Conservation (phyloP, 2,888 invertebrate genomes). For the Drosophila greeni region DNA sequence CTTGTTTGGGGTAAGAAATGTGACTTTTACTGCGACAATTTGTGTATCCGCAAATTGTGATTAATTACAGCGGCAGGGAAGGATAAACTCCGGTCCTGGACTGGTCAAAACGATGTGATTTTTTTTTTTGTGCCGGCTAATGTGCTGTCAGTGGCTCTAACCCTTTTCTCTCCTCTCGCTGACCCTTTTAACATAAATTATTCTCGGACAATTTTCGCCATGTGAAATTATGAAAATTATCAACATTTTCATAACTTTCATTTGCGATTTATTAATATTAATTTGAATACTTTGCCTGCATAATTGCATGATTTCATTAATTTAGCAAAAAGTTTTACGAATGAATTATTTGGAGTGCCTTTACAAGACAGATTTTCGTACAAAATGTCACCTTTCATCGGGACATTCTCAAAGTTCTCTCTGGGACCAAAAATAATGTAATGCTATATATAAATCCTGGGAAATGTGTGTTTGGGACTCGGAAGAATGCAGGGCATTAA, state of each 20-base stretch:
- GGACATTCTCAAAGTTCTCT: constrained; percentile 28
- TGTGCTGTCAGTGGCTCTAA: constrained; percentile 15
- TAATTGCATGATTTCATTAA: constrained; percentile 28
- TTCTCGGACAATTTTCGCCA: constrained; percentile 20
- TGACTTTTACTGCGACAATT: constrained; percentile 68
- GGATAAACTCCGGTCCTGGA: constrained; percentile 27
- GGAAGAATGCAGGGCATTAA: constrained; percentile 62
- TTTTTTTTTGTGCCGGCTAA: constrained; percentile 15
- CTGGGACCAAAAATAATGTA: no score
- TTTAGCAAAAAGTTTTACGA: constrained; percentile 15
- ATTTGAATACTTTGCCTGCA: constrained; percentile 38
- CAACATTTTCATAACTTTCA: constrained; percentile 33
- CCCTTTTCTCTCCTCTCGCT: constrained; percentile 12
- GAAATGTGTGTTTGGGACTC: constrained; percentile 35
- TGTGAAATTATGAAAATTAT: constrained; percentile 23
- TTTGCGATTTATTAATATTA: constrained; percentile 42
- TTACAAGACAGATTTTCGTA: constrained; percentile 12
- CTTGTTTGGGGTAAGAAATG: constrained; percentile 54
- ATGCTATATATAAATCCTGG: constrained; percentile 18
- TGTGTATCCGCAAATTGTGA: constrained; percentile 68
- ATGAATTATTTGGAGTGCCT: constrained; percentile 16
- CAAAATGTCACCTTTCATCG: constrained; percentile 27
- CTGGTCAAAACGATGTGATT: constrained; percentile 34
- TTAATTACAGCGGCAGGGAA: constrained; percentile 45
- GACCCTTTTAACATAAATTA: constrained; percentile 38